A percentile compares a stretch with the other conserved stretches of the same genome.
Evolutionary conservation across 2,797 vertebrate species (phyloP).

Genomic region (Myotis findleyi): DNA sequence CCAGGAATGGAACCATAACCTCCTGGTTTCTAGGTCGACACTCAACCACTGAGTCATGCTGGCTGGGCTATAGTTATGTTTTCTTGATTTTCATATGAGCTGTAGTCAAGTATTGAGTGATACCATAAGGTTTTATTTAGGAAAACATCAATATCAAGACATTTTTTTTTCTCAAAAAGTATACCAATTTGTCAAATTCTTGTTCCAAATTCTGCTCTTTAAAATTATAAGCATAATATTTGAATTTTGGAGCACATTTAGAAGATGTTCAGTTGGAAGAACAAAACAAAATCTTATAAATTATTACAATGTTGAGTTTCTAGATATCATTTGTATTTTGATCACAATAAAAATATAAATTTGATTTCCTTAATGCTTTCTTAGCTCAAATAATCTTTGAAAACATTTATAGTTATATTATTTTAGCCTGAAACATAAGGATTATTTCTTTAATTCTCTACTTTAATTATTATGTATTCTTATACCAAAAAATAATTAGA

Average conservation of each 20-base stretch:
- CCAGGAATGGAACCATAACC: too few relatives aligned
- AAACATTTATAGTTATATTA: background rate
- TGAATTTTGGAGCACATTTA: background rate
- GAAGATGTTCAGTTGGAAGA: background rate
- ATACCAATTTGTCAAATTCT: background rate
- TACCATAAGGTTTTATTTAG: background rate
- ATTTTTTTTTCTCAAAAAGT: background rate
- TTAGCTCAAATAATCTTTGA: background rate
- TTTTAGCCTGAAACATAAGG: background rate
- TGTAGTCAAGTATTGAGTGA: background rate
- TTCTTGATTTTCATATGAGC: background rate
- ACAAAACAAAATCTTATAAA: slow-evolving; percentile 20
- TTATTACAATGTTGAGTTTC: background rate
- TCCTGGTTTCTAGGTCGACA: too few relatives aligned
- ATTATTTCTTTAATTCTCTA: background rate
- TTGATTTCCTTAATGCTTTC: background rate
- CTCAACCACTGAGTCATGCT: too few relatives aligned
- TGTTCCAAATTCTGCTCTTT: background rate
- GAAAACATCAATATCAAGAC: background rate
- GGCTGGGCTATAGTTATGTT: too few relatives aligned
- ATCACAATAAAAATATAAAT: background rate
- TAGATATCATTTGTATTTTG: background rate
- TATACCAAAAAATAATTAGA: slow-evolving; percentile 6
- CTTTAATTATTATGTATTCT: background rate
- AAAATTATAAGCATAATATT: background rate